Base-by-base conservation (phyloP, 2,113 vertebrate genomes). In the Syrmaticus mikado region DNA sequence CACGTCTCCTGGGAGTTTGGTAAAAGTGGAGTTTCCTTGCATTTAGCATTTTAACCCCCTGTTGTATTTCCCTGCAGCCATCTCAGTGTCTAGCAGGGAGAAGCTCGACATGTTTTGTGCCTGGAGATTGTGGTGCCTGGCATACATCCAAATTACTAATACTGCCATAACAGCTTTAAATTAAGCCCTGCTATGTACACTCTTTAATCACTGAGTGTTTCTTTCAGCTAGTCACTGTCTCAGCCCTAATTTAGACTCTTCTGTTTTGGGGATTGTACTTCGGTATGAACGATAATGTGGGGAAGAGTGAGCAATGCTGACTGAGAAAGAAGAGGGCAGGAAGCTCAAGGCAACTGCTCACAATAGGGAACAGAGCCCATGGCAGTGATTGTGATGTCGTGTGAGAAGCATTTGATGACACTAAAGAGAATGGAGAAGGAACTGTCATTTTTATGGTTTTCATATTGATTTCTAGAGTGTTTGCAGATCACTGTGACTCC, bases 41-140 rank as follows among this genome's bases (percentile, higher is more conserved):
- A 53, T 68, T 94, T 52, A 78, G 28, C 43, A 75, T 91, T 91
- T 93, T 90, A 83, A 78, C 40, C 25, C 61, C 36, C 28, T 68
- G 24, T 22, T 68, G 52, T 73, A 72, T 82, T 67, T 89, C 85
- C 82, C 72, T 72, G 57, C 75, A 82, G 52, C n/a, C 46, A 7
- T 60, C 65, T 71, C 40, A 5, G 36, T 46, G 27, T 17, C 2
- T 16, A 32, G 50, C 0, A 0, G 8, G 66, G 64, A 87, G 72
- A 71, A 83, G 4, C 36, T 65, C 11, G 6, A 34, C 0, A 4
- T 6, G 9, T 11, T 50, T 77, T 61, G 50, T 68, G 72, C 48
- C 30, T 41, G n/a, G 15, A 89, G 85, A n/a, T 18, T 74, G 66
- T 60, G 50, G 67, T 55, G 82, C 25, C 18, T 80, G 72, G 68